Conservation (phyloP, 2,888 invertebrate species). For the Rugalucina vietnamica region DNA sequence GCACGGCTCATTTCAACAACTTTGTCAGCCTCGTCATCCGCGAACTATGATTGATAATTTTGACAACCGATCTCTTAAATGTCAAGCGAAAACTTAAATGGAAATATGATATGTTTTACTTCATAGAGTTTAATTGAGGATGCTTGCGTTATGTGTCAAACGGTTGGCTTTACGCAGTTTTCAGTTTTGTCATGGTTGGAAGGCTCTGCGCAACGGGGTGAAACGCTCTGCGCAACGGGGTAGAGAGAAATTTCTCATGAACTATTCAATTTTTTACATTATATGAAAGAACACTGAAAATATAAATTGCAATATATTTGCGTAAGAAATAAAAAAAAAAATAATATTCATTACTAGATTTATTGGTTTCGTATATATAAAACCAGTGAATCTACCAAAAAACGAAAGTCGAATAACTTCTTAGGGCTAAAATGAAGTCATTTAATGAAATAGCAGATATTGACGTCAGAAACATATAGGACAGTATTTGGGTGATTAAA, state of each 20-base stretch:
- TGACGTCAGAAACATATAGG: no score
- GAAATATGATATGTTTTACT: conserved; percentile 53
- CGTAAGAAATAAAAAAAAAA: no score
- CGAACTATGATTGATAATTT: conserved; percentile 33
- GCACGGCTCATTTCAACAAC: conserved; percentile 54
- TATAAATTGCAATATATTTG: no score
- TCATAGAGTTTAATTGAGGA: conserved; percentile 21
- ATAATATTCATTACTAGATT: no score
- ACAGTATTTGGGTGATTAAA: no score
- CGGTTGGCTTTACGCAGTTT: background rate
- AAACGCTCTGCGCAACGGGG: background rate
- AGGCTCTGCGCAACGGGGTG: background rate
- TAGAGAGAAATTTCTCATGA: background rate
- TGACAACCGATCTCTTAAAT: conserved; percentile 49
- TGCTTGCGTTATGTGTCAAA: conserved; percentile 12
- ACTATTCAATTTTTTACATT: background rate
- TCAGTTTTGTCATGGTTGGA: background rate
- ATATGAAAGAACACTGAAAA: no score
- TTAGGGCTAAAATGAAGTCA: no score
- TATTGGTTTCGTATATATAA: no score
- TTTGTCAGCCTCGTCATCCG: conserved; percentile 44
- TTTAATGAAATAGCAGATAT: no score
- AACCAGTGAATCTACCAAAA: no score
- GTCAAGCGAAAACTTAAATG: conserved; percentile 58
- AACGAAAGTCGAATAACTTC: no score